Conservation (phyloP, 2,113 vertebrate genomes). For the Eudorcas thomsonii region DNA sequence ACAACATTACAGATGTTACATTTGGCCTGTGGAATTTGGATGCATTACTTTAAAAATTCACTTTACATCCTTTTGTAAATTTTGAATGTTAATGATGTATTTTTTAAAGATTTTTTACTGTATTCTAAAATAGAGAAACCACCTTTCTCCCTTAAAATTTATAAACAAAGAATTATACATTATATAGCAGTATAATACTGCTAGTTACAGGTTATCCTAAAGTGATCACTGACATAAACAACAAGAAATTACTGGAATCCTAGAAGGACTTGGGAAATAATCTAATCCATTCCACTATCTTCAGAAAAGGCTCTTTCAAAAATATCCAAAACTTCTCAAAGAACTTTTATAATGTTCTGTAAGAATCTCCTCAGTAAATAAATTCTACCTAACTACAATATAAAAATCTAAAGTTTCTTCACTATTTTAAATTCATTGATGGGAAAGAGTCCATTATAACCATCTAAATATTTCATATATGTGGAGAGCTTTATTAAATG, state of each 20-base stretch:
- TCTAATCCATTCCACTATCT: neutral
- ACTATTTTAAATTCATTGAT: neutral
- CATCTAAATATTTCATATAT: neutral
- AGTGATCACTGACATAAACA: neutral
- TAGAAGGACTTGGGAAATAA: neutral
- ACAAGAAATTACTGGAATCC: neutral
- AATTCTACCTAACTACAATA: neutral
- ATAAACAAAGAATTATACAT: neutral
- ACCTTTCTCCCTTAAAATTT: neutral
- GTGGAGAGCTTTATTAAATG: neutral
- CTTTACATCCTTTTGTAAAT: neutral
- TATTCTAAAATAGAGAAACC: slow-evolving; percentile 46
- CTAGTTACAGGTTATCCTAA: neutral
- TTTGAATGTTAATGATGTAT: neutral
- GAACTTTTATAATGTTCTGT: neutral
- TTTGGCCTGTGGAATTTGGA: neutral
- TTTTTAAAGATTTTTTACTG: neutral
- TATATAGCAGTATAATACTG: neutral
- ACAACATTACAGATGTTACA: neutral
- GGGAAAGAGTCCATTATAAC: neutral
- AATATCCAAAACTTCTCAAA: neutral
- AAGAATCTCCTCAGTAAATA: neutral
- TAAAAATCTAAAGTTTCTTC: neutral
- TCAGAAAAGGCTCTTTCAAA: slow-evolving; percentile 24
- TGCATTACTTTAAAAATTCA: slow-evolving; percentile 32